Conservation (phyloP, 2,797 vertebrate species). For the Galagoides demidoff region DNA sequence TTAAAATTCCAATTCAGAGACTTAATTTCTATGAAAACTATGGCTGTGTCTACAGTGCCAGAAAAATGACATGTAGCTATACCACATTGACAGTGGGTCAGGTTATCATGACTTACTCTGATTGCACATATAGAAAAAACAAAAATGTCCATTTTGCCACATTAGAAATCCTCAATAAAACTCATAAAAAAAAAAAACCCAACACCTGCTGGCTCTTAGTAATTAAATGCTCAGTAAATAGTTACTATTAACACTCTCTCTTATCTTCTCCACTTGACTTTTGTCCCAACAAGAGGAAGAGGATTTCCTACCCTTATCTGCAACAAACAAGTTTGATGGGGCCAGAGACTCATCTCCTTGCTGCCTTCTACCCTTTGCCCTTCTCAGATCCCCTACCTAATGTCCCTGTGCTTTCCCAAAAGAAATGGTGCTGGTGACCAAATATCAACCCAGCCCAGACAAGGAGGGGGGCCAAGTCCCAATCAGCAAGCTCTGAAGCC, state of each 20-base stretch:
- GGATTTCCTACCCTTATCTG: neutral
- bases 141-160: neutral
- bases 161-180: slow-evolving; percentile 37
- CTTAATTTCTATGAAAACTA: slow-evolving; percentile 53
- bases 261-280: neutral
- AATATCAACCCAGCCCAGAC: neutral
- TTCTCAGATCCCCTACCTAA: neutral
- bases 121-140: slow-evolving; percentile 51
- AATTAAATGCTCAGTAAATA: neutral
- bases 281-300: neutral
- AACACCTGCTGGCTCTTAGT: neutral
- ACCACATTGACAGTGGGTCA: neutral
- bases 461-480: neutral
- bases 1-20: slow-evolving; percentile 55
- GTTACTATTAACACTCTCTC: neutral
- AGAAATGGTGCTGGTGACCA: neutral
- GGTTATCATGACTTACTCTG: neutral
- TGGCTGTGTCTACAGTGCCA: neutral
- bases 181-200: slow-evolving; percentile 9
- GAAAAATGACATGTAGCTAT: neutral
- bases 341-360: neutral
- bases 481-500: neutral
- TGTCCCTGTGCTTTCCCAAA: neutral
- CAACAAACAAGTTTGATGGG: slow-evolving; percentile 23
- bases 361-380: neutral